Percentiles rank a stretch among this genome's conserved stretches.
These are phyloP conservation scores for Masticophis lateralis DNA, from an alignment of 2,797 vertebrate genomes.

Conservation along the genomic window DNA sequence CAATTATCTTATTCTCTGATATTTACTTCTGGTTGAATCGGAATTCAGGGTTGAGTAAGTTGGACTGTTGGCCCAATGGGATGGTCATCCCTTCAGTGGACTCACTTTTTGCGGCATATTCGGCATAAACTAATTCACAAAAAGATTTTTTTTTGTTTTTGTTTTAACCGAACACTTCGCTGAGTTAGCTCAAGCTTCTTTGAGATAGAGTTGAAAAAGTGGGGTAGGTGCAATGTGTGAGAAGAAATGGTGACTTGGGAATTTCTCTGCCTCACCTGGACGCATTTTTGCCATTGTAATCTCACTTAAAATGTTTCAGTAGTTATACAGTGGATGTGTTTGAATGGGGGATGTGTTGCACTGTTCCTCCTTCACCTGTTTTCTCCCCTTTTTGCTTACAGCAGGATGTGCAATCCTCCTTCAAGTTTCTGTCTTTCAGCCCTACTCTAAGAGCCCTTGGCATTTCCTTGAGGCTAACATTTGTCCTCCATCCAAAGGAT, in stretches of 20 bases:
- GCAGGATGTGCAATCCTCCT: background rate
- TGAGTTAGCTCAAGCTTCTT: background rate
- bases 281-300: background rate
- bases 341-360: background rate
- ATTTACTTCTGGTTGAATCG: background rate
- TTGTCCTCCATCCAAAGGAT: background rate
- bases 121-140: background rate
- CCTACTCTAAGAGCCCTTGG: background rate
- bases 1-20: background rate
- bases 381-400: background rate
- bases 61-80: background rate
- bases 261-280: background rate
- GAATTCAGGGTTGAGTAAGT: background rate
- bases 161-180: background rate
- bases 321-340: background rate
- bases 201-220: background rate
- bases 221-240: background rate
- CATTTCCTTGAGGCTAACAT: background rate
- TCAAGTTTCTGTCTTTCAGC: background rate
- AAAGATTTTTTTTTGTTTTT: background rate
- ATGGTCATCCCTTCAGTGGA: background rate
- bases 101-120: background rate
- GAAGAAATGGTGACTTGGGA: background rate
- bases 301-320: background rate
- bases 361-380: background rate